Conservation (phyloP, 2,888 invertebrate species). For the Cephus pygmeus region DNA sequence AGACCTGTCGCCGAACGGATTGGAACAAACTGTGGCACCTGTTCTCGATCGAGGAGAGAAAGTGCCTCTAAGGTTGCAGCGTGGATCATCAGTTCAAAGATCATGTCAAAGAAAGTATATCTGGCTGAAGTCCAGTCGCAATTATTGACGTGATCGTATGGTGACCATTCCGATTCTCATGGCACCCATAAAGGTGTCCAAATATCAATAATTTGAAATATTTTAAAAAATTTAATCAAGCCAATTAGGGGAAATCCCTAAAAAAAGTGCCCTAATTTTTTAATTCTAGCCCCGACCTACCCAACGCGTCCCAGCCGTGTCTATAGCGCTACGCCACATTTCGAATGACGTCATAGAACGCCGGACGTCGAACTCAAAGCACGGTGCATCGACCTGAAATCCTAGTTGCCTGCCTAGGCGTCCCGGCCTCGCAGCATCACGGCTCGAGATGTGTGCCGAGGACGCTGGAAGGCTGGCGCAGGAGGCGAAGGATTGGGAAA, state of each 20-base stretch:
- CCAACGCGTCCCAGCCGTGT: constrained; percentile 3
- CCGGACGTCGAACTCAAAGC: constrained; percentile 57
- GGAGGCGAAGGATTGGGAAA: constrained; percentile 13
- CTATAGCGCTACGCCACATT: not conserved
- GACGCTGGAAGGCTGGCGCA: constrained; percentile 28
- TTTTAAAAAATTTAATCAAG: constrained; percentile 12
- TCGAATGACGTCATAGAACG: constrained; percentile 59
- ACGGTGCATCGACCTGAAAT: constrained; percentile 61
- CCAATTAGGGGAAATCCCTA: constrained; percentile 30
- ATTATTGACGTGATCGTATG: too few relatives aligned
- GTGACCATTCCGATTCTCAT: too few relatives aligned
- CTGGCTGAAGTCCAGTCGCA: too few relatives aligned
- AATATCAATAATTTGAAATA: too few relatives aligned
- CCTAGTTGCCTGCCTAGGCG: constrained; percentile 53
- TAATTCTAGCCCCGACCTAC: constrained; percentile 41
- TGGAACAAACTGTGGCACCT: too few relatives aligned
- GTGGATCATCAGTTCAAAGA: too few relatives aligned
- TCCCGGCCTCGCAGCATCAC: constrained; percentile 32
- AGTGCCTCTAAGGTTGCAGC: too few relatives aligned
- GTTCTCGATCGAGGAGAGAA: too few relatives aligned
- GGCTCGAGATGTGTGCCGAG: constrained; percentile 46
- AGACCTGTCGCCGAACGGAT: too few relatives aligned
- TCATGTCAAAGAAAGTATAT: too few relatives aligned
- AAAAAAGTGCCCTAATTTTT: constrained; percentile 39
- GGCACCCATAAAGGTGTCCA: too few relatives aligned